Evolutionary conservation across 2,797 vertebrate species (phyloP), one percentile per base, ranked within the genome.

Genomic region (Coendou prehensilis): DNA sequence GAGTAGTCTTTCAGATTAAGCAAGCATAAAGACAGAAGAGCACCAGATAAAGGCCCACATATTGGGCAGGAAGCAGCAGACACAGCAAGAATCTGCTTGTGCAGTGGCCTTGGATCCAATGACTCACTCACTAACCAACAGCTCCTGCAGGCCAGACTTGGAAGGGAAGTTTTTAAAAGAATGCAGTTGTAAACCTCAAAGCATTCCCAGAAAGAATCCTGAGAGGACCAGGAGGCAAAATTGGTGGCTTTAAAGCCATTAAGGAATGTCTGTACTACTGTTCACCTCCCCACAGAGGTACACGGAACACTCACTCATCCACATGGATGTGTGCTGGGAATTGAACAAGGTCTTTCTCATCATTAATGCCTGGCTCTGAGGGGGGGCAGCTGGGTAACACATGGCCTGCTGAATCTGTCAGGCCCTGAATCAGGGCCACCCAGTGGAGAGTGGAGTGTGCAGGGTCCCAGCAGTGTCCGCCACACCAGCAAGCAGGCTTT

Each of bases 21-120:
- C 64, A n/a, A 37, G 52, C 20, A 0, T 18, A 23, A 59, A 81
- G 71, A 45, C 20, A 17, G 56, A 45, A 71, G 56, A 54, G 69
- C 14, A 6, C 6, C 0, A 54, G 59, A 13, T 26, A 78, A 52
- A 47, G 26, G 18, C n/a, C 9, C 13, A 1, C 17, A 9, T 30
- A 23, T 20, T 0, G 9, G 50, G 59, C 1, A 0, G 4, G 6
- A 8, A 0, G 1, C 9, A 57, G 56, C 14, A 83, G 57, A 23
- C 28, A 37, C 3, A 0, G 20, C 67, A 41, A 45, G 9, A 41
- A 17, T 41, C 63, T 73, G 33, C 15, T 30, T 15, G 6, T 14
- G 2, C 61, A 11, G 79, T 13, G 6, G 41, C 59, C 14, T 11
- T 3, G 26, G 54, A 8, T 9, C 23, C 15, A 15, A 2, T 4